phyloP scores from a whole-genome alignment of 2,113 vertebrate genomes.

The Centrocercus urophasianus region DNA sequence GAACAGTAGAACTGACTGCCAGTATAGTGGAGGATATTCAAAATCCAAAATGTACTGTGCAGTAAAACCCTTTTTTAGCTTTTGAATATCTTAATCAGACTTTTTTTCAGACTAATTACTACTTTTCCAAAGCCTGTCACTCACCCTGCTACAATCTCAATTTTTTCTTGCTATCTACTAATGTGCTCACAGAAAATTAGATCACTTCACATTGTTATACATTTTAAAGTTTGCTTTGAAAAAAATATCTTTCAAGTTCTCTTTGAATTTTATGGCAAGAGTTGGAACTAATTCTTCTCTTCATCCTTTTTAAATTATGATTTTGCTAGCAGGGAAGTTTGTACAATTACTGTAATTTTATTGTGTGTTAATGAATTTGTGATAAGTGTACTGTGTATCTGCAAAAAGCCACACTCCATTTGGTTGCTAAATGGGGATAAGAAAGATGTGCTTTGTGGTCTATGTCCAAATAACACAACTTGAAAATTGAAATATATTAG shows the following conservation, averaged over 20 bases:
- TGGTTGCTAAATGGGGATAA: slow-evolving; percentile 11
- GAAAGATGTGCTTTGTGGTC: background rate
- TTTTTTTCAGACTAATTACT: background rate
- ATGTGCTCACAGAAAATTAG: background rate
- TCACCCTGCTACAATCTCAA: background rate
- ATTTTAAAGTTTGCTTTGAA: background rate
- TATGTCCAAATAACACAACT: slow-evolving; percentile 3
- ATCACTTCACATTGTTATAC: background rate
- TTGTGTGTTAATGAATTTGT: background rate
- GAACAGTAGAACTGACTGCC: background rate
- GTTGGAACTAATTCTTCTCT: background rate
- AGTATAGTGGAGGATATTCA: background rate
- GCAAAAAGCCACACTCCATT: background rate
- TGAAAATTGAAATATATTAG: background rate
- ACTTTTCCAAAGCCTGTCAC: background rate
- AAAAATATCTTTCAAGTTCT: background rate
- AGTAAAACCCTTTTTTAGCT: background rate
- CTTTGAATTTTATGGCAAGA: background rate
- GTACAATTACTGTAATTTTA: background rate
- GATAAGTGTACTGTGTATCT: background rate
- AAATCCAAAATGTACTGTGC: background rate
- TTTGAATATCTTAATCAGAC: background rate
- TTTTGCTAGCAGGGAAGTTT: background rate
- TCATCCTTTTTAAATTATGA: background rate
- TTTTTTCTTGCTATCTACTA: background rate